These are phyloP conservation scores for Rhynchotus rufescens DNA, from an alignment of 2,797 vertebrate species.

Conservation along the genomic window DNA sequence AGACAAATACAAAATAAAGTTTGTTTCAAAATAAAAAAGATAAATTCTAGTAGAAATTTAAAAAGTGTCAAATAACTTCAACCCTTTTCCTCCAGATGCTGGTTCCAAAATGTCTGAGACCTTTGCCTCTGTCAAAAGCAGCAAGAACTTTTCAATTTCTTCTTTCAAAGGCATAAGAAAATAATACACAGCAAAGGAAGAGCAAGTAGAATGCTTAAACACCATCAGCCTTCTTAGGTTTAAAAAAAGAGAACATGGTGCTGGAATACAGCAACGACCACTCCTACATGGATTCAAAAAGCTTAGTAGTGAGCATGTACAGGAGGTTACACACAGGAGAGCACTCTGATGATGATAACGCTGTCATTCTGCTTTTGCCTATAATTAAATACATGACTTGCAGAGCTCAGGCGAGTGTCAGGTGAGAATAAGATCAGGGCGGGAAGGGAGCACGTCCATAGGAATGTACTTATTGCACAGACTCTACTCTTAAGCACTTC, in stretches of 20 bases:
- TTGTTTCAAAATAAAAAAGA: too few relatives aligned
- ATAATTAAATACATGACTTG: background rate
- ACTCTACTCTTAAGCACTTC: background rate
- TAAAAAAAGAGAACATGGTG: rapidly evolving
- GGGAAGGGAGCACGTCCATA: background rate
- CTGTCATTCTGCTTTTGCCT: background rate
- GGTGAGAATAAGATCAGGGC: background rate
- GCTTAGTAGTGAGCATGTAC: background rate
- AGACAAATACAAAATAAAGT: background rate
- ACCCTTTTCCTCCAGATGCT: background rate
- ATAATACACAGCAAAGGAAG: background rate
- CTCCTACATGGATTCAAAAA: background rate
- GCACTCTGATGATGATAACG: background rate
- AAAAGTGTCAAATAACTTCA: background rate
- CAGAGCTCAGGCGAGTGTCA: background rate
- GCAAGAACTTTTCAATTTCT: background rate
- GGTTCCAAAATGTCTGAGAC: background rate
- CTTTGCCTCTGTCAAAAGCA: background rate
- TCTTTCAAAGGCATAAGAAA: background rate
- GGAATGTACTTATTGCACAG: background rate
- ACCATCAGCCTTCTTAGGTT: background rate
- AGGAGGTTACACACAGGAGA: background rate
- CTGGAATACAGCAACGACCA: background rate
- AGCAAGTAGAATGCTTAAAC: background rate
- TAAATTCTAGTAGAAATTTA: background rate